phyloP scores from a whole-genome alignment of 2,888 invertebrate genomes.

The Uloborus plumipes region DNA sequence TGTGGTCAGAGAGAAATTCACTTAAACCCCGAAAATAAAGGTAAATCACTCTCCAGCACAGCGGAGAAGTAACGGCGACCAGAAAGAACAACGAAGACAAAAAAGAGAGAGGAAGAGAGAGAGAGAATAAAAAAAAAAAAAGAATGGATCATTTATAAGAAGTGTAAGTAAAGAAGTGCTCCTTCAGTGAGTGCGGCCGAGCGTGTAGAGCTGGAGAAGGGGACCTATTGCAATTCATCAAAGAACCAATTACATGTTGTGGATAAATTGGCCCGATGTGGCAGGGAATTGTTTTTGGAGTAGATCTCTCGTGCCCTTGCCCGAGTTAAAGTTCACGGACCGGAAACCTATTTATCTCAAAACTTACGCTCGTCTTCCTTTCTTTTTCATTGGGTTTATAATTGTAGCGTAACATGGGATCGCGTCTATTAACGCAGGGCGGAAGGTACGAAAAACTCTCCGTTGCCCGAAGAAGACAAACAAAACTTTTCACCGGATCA shows the following conservation, averaged over 20 bases:
- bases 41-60: conserved; percentile 43
- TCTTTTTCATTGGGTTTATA: conserved; percentile 43
- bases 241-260: conserved; percentile 63
- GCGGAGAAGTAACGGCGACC: conserved; percentile 45
- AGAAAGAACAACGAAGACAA: conserved; percentile 8
- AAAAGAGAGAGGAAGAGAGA: background rate
- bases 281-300: conserved; percentile 52
- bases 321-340: conserved; percentile 54
- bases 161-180: conserved; percentile 47
- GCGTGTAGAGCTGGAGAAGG: conserved; percentile 32
- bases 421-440: background rate
- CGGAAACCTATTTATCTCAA: conserved; percentile 60
- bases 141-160: conserved; percentile 58
- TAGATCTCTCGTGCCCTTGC: background rate
- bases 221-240: conserved; percentile 59
- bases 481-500: too few species aligned
- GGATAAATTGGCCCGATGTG: conserved; percentile 58
- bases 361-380: conserved; percentile 46
- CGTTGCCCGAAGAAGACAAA: too few species aligned
- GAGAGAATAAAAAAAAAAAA: background rate
- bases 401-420: conserved; percentile 35
- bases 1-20: too few species aligned
- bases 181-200: conserved; percentile 44
- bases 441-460: too few species aligned
- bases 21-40: conserved; percentile 23